phyloP scores from a whole-genome alignment of 2,113 vertebrate species.

The Stegastes partitus region DNA sequence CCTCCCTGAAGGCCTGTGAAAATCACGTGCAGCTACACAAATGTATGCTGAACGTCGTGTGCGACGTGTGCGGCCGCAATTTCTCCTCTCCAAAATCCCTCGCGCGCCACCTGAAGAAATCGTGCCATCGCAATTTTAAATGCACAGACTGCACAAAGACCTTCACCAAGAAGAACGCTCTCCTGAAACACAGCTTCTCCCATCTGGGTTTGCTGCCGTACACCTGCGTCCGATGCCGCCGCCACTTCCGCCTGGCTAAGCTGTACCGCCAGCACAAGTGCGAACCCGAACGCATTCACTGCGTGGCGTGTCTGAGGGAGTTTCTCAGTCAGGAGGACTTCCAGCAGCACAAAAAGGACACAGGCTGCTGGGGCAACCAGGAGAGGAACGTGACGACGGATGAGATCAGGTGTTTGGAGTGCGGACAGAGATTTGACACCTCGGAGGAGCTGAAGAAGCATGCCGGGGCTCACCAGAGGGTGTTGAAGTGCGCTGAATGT shows the following conservation, averaged over 20 bases:
- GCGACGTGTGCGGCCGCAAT: conserved; percentile 63
- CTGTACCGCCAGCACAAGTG: conserved; percentile 83
- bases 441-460: conserved; percentile 89
- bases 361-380: conserved; percentile 85
- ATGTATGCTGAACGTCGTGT: conserved; percentile 58
- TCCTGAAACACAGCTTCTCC: conserved; percentile 86
- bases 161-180: conserved; percentile 77
- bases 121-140: conserved; percentile 67
- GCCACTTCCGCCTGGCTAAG: conserved; percentile 82
- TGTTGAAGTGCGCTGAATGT: conserved; percentile 90
- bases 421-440: conserved; percentile 87
- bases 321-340: conserved; percentile 81
- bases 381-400: conserved; percentile 59
- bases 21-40: conserved; percentile 78
- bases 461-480: conserved; percentile 90
- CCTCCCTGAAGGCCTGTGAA: conserved; percentile 66
- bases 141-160: conserved; percentile 65
- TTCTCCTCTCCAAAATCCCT: conserved; percentile 63
- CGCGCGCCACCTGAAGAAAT: conserved; percentile 69
- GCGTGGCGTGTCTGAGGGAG: conserved; percentile 82
- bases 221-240: conserved; percentile 83
- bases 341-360: conserved; percentile 85
- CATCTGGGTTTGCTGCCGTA: conserved; percentile 88
- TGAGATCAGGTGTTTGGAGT: conserved; percentile 88
- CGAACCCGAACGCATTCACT: conserved; percentile 79